Conservation (phyloP, 2,113 vertebrate genomes). For the Parus major region DNA sequence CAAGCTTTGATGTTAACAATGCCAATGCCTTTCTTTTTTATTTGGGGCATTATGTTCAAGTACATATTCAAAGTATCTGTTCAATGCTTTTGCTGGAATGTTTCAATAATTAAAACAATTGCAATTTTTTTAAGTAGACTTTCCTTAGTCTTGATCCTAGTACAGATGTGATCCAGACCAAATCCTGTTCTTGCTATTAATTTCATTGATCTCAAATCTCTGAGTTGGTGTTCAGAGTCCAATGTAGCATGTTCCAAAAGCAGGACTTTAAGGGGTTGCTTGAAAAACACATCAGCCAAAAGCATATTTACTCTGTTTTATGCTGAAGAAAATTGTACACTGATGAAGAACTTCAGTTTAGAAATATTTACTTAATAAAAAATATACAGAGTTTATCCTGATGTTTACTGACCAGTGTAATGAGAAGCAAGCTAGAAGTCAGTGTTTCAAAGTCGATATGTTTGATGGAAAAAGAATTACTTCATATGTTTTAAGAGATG, state of each 20-base stretch:
- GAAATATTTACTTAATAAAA: slow-evolving; percentile 7
- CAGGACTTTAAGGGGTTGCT: background rate
- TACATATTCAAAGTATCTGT: slow-evolving; percentile 50
- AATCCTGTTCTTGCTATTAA: background rate
- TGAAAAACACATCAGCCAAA: slow-evolving; percentile 13
- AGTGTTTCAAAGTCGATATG: slow-evolving; percentile 13
- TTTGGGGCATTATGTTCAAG: slow-evolving; percentile 61
- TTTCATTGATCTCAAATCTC: background rate
- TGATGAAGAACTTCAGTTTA: background rate
- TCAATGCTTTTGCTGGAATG: slow-evolving; percentile 14
- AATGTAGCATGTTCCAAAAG: background rate
- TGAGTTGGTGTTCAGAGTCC: background rate
- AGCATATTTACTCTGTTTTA: slow-evolving; percentile 21
- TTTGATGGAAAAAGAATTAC: background rate
- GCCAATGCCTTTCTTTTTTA: slow-evolving; percentile 45
- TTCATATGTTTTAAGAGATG: background rate
- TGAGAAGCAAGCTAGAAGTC: background rate
- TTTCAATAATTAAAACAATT: slow-evolving; percentile 50
- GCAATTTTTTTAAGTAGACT: background rate
- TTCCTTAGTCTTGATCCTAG: background rate
- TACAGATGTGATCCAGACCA: background rate
- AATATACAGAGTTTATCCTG: background rate
- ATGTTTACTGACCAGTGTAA: slow-evolving; percentile 23
- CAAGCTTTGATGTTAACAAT: slow-evolving; percentile 51
- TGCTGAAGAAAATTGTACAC: background rate